Percentiles rank a stretch among this genome's conserved stretches.
Evolutionary conservation across 2,797 vertebrate species (phyloP).

Genomic region (Phrynocephalus guinanensis): DNA sequence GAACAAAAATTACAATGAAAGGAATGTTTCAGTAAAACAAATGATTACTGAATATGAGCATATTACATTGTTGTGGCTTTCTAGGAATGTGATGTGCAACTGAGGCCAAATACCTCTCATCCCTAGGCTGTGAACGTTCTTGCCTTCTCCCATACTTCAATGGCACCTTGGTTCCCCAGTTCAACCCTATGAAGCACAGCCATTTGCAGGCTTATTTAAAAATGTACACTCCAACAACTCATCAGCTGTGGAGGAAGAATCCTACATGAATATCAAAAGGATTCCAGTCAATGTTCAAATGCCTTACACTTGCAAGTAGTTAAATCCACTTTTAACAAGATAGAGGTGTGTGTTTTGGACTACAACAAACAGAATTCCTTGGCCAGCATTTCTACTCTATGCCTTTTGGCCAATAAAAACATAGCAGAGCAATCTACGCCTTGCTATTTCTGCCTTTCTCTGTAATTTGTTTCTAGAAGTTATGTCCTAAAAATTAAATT

Average conservation of each 20-base stretch:
- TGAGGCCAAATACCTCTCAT: background rate
- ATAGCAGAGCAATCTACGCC: background rate
- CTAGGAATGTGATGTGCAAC: background rate
- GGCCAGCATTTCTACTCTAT: background rate
- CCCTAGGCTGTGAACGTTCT: background rate
- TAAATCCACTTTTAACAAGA: background rate
- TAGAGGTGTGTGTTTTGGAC: background rate
- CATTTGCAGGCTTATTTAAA: background rate
- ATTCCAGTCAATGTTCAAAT: background rate
- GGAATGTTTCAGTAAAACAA: constrained; percentile 44
- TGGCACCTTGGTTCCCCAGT: background rate
- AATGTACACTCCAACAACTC: background rate
- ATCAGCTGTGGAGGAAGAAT: no score
- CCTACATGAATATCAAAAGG: background rate
- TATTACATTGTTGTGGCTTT: background rate
- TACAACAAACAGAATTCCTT: no score
- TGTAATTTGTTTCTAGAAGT: background rate
- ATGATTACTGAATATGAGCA: constrained; percentile 41
- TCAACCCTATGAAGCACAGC: background rate
- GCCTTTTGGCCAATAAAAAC: background rate
- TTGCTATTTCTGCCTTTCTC: background rate
- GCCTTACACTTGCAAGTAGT: background rate
- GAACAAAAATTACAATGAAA: constrained; percentile 62
- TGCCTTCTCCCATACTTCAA: background rate
- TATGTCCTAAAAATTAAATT: background rate